Conservation (phyloP, 2,113 vertebrate species). For the Xenopus borealis region DNA sequence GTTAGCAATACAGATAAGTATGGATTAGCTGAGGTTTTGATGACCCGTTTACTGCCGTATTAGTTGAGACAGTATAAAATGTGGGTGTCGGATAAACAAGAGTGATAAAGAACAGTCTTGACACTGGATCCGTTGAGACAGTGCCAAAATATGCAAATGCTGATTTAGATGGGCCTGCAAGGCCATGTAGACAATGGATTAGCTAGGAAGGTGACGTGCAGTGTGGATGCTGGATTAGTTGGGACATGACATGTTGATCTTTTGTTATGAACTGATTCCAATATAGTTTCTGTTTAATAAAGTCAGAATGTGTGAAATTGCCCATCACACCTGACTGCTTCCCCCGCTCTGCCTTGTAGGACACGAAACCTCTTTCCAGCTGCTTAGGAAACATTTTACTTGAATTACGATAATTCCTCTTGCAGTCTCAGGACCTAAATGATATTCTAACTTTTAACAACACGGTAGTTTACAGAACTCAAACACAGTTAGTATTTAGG, state of each 20-base stretch:
- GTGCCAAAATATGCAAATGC: constrained; percentile 9
- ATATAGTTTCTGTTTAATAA: constrained; percentile 47
- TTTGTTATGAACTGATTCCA: constrained; percentile 42
- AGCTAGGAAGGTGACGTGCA: constrained; percentile 24
- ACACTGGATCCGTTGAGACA: constrained; percentile 12
- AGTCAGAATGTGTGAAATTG: constrained; percentile 45
- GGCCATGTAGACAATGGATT: constrained; percentile 23
- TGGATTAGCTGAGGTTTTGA: background rate
- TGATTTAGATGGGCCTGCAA: constrained; percentile 27
- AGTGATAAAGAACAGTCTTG: constrained; percentile 5
- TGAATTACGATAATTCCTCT: constrained; percentile 25
- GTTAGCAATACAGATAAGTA: background rate
- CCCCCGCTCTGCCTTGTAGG: constrained; percentile 31
- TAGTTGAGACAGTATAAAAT: background rate
- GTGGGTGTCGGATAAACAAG: background rate
- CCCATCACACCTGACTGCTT: constrained; percentile 44
- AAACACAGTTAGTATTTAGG: no score
- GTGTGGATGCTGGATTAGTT: constrained; percentile 38
- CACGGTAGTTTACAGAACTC: no score
- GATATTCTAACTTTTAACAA: background rate
- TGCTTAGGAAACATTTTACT: constrained; percentile 40
- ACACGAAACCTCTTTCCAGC: constrained; percentile 35
- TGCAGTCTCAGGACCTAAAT: constrained; percentile 8
- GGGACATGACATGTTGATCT: constrained; percentile 42
- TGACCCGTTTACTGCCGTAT: background rate